These are phyloP conservation scores for Heliangelus exortis DNA, from an alignment of 2,797 vertebrate genomes.

Conservation along the genomic window DNA sequence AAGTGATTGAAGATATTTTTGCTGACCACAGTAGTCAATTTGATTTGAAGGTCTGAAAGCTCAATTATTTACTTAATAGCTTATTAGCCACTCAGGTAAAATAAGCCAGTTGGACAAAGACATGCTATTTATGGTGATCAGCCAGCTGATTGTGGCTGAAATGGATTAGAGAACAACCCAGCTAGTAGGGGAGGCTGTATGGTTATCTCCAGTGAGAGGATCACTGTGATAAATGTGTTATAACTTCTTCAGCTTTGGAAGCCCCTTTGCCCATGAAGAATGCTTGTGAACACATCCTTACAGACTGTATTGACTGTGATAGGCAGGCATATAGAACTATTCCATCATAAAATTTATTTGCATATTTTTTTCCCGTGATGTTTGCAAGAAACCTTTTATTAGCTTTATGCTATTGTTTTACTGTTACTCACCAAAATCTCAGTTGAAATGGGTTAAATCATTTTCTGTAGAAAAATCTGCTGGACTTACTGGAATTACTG, in stretches of 20 bases:
- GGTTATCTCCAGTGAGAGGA: background rate
- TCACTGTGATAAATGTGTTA: background rate
- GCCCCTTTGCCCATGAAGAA: background rate
- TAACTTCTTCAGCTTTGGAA: background rate
- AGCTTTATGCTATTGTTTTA: background rate
- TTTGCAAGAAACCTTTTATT: background rate
- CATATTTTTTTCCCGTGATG: background rate
- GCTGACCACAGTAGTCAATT: background rate
- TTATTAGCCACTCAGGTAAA: slow-evolving; percentile 4
- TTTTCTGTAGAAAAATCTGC: background rate
- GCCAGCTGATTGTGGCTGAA: background rate
- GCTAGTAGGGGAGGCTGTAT: background rate
- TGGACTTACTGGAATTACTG: background rate
- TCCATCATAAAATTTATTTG: background rate
- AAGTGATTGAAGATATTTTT: background rate
- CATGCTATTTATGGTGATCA: background rate
- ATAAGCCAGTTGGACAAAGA: background rate
- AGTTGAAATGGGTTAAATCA: background rate
- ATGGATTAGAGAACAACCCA: background rate
- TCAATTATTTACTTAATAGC: background rate
- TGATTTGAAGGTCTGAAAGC: background rate
- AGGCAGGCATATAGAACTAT: background rate
- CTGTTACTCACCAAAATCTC: background rate
- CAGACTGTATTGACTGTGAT: background rate
- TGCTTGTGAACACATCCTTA: background rate